Conservation (phyloP, 2,113 vertebrate genomes). For the Hypanus sabinus region DNA sequence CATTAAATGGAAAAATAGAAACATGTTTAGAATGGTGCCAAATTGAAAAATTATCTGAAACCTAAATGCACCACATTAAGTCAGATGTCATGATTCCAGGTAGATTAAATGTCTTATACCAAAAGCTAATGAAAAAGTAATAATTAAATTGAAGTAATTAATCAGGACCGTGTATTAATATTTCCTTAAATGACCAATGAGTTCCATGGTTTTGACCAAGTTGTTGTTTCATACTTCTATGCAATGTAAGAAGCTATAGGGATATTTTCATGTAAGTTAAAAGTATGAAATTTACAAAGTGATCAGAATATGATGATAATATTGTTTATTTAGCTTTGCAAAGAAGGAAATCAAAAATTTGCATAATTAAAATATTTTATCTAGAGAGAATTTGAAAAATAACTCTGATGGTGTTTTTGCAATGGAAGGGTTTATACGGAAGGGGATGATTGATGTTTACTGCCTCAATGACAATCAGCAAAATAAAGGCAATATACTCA, state of each 20-base stretch:
- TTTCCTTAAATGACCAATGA: not conserved
- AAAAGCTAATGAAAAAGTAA: not conserved
- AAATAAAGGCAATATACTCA: not conserved
- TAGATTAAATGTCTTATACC: not conserved
- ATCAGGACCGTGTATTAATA: not conserved
- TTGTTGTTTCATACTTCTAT: not conserved
- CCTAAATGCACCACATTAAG: not conserved
- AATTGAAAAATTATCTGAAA: not conserved
- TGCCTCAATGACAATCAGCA: not conserved
- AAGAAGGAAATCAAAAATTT: not conserved
- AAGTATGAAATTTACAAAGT: not conserved
- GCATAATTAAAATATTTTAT: not conserved
- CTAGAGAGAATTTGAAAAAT: not conserved
- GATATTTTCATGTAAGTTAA: not conserved
- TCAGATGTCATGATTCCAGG: not conserved
- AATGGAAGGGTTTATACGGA: not conserved
- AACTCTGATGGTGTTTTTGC: not conserved
- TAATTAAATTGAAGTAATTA: not conserved
- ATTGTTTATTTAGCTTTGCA: not conserved
- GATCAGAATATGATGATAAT: not conserved
- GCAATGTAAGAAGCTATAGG: not conserved
- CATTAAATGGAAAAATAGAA: not conserved
- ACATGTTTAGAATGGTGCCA: not conserved
- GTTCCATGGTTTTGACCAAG: not conserved
- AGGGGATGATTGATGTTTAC: not conserved